Evolutionary conservation across 2,888 invertebrate genomes (phyloP), one percentile per base, ranked within the genome.

Genomic region (Cataglyphis livida): DNA sequence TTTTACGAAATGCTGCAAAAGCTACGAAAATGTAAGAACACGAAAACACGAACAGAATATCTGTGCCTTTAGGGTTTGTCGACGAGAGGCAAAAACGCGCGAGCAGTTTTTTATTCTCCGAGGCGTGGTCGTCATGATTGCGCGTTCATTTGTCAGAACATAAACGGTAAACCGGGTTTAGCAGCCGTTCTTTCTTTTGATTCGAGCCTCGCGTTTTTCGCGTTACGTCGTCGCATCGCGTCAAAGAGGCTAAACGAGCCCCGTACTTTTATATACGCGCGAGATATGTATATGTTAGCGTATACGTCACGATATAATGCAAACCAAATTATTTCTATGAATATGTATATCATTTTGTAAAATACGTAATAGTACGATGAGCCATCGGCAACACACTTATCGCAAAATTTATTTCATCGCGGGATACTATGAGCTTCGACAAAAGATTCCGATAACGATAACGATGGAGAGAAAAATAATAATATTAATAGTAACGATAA

Each of bases 61-160:
- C 28, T n/a, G 61, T 66, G 28, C 76, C 76, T 44, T 66, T 76
- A 32, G 71, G 78, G 59, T 59, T 70, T 57, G 78, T 79, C 78
- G 78, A 59, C 59, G 70, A 28, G 71, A 70, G 18, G 59, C 70
- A 79, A 79, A 79, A 79, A 79, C 78, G 78, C 78, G 78, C 70
- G 70, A 79, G 78, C n/a, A 61, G 32, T 79, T 79, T 78, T 78
- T 79, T 68, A 35, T 48, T 61, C 59, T 61, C 59, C 78, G 71
- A 79, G 78, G 78, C 78, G 78, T 79, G 78, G 78, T 79, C 78
- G 78, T 32, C 78, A 32, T 79, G 70, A 79, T 79, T 79, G 78
- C 78, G 59, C 70, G 59, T 79, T 79, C 78, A 79, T 79, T 79
- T 79, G 78, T 79, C 78, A 79, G 78, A 70, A 70, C 78, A 35